Evolutionary conservation across 2,113 vertebrate species (phyloP).

Genomic region (Meles meles): DNA sequence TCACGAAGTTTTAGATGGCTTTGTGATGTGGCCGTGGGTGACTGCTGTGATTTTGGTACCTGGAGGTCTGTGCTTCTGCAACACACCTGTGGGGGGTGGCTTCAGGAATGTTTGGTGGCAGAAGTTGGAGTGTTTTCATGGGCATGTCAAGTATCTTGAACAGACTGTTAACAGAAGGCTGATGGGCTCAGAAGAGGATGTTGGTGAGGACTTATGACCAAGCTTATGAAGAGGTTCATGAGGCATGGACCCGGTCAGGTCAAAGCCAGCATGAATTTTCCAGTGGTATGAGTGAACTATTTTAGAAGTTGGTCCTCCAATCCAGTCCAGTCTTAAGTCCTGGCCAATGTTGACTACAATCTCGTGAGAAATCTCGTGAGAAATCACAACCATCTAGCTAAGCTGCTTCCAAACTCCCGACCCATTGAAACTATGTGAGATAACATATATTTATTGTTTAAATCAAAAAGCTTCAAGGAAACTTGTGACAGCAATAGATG

Average conservation of each 20-base stretch:
- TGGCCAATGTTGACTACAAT: not conserved
- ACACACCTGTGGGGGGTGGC: not conserved
- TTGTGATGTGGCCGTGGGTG: not conserved
- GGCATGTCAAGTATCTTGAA: not conserved
- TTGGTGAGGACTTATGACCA: not conserved
- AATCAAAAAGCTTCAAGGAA: not conserved
- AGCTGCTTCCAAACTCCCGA: not conserved
- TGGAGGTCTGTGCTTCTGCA: not conserved
- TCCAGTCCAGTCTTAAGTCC: not conserved
- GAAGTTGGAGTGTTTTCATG: not conserved
- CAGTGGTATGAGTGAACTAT: not conserved
- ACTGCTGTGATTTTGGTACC: not conserved
- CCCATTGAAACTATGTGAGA: not conserved
- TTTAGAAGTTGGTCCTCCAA: not conserved
- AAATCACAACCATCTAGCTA: not conserved
- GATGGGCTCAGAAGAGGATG: not conserved
- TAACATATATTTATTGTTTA: not conserved
- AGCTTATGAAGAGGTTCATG: not conserved
- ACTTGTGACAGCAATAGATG: not conserved
- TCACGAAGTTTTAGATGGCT: not conserved
- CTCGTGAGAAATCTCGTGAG: not conserved
- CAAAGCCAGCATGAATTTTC: not conserved
- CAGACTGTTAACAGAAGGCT: not conserved
- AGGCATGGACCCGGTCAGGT: not conserved
- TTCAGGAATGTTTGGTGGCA: not conserved